Base-by-base conservation (phyloP, 2,113 vertebrate genomes). In the Nycticorax nycticorax region DNA sequence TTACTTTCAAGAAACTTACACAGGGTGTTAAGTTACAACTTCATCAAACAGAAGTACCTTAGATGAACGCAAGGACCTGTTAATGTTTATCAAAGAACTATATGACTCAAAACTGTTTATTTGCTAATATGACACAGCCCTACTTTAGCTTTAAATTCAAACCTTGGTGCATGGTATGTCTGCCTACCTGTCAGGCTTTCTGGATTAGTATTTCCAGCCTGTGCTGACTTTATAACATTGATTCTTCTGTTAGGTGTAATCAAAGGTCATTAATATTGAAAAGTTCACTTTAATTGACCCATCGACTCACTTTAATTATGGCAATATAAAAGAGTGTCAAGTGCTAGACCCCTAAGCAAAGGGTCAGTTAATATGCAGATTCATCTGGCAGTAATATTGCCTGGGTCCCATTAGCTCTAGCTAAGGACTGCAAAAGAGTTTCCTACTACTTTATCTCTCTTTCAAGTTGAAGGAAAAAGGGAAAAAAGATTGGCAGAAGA, bases 261-360 rank as follows among this genome's bases (percentile, higher is more conserved):
- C 60, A 94, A 89, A 90, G 73, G 57, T 89, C 60, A 92, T 96
- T 96, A 88, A 85, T 92, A 96, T 79, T 78, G 72, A 97, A 87
- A 96, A 89, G 53, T 94, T 89, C 62, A 75, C 50, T 89, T 92
- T 94, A 85, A 91, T 91, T 96, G 83, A 89, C 91, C 73, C 37
- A 76, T 73, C 0, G 3, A 82, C 30, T 95, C 45, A 41, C 91
- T 97, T 97, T 91, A 97, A 95, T 97, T 87, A 89, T 79, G 77
- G 74, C 86, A 82, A 33, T 91, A 93, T 93, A 83, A 82, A 85
- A 85, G 53, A 87, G 20, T 76, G 48, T 92, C 83, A 87, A 69
- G 62, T 95, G 62, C 32, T 82, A 87, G 57, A 87, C 64, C 66
- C 41, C 50, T 85, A 39, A 27, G 79, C 4, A 11, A 89, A 94